These are phyloP conservation scores for Vidua chalybeata DNA, from an alignment of 2,113 vertebrate genomes.

Conservation along the genomic window DNA sequence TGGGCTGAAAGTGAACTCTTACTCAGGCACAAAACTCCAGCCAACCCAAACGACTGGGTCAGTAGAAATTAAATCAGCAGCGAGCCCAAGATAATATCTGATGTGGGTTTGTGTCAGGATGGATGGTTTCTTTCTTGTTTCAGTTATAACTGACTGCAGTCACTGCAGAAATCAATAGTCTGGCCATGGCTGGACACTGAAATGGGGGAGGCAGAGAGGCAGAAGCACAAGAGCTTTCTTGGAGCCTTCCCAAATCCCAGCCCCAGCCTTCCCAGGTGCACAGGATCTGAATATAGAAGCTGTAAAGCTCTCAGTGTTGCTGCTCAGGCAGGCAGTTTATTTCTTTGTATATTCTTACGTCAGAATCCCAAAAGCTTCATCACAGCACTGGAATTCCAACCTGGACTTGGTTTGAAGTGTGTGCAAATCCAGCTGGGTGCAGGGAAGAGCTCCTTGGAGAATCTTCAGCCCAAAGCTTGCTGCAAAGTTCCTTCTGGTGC, in stretches of 20 bases:
- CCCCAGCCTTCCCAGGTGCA: background rate
- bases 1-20: background rate
- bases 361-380: background rate
- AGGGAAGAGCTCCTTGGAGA: background rate
- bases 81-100: conserved; percentile 40
- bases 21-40: background rate
- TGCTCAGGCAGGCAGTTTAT: background rate
- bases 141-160: conserved; percentile 67
- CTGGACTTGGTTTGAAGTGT: accelerated
- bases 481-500: background rate
- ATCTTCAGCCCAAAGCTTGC: background rate
- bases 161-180: conserved; percentile 66
- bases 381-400: background rate
- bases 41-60: conserved; percentile 35
- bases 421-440: background rate
- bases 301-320: background rate
- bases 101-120: conserved; percentile 51
- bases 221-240: conserved; percentile 33
- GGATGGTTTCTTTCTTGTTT: conserved; percentile 48
- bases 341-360: background rate
- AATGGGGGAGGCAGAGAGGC: conserved; percentile 20
- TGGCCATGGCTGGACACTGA: conserved; percentile 49
- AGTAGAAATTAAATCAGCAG: conserved; percentile 70
- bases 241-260: conserved; percentile 50
- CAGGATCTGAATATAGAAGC: background rate